Conservation (phyloP, 2,888 invertebrate species). For the Lumbricus terrestris region DNA sequence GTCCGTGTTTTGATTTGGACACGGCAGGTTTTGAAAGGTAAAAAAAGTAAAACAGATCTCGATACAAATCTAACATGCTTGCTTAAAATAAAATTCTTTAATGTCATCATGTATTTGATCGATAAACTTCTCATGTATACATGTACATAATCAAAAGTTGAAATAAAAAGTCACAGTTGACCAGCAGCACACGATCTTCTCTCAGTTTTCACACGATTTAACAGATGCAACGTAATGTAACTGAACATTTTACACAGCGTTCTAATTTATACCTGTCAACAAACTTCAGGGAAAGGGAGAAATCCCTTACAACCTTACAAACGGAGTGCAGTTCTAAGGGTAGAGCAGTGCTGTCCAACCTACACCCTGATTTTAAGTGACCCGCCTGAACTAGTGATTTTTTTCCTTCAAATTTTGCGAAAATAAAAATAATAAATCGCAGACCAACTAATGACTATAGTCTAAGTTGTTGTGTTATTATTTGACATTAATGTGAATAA, state of each 20-base stretch:
- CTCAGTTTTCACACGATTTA: background rate
- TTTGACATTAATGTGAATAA: no score
- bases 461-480: no score
- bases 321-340: no score
- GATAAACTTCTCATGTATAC: background rate
- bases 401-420: no score
- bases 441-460: no score
- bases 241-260: background rate
- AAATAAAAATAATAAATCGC: no score
- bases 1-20: no score
- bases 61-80: background rate
- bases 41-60: no score
- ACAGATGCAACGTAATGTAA: background rate
- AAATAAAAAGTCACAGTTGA: background rate
- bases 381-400: no score
- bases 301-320: background rate
- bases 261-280: background rate
- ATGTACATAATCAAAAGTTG: background rate
- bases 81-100: background rate
- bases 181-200: background rate
- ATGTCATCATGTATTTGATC: background rate
- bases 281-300: background rate
- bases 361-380: no score
- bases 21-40: no score
- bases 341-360: no score